Base-by-base conservation (phyloP, 2,113 vertebrate species). In the Girardinichthys multiradiatus region DNA sequence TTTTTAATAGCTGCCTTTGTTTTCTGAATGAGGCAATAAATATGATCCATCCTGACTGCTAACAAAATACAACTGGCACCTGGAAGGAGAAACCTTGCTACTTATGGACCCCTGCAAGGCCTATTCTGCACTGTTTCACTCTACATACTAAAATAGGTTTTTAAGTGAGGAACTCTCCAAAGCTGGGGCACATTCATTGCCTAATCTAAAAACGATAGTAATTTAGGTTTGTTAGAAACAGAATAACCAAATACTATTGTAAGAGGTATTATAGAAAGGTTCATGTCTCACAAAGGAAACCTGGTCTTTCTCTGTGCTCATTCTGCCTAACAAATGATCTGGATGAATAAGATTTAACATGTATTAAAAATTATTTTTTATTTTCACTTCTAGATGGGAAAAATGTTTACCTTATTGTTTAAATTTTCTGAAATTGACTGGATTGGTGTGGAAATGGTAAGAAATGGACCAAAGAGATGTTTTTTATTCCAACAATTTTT, bases 11-110 rank as follows among this genome's bases (percentile, higher is more conserved):
- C 67, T 51, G 72, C 62, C 72, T 66, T 29, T n/a, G 82, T 86
- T 72, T 83, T 79, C 28, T 0, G 48, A 75, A 84, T 67, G 62
- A 84, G 84, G 83, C 74, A 0, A 29, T 82, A 73, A 85, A 85
- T 67, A 72, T 29, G 30, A 76, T 83, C 65, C 67, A 54, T 24
- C 58, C 14, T 9, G 15, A 60, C 57, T 31, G 28, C 19, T 45
- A 69, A 76, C 54, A 24, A 33, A 37, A 71, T 2, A 26, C 6
- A 48, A 8, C 17, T 21, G n/a, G 24, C 21, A 42, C 4, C 59
- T 31, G 42, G 24, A 29, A 59, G 29, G 33, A 31, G 2, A 37
- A 14, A 65, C 0, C 35, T 29, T 62, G 29, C 21, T 11, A 24
- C 62, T 12, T 2, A 28, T 48, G 64, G 57, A 29, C 14, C 15